Evolutionary conservation across 1,140 invertebrate species (phyloP).

Genomic region (Hyposmocoma kahamanoa): DNA sequence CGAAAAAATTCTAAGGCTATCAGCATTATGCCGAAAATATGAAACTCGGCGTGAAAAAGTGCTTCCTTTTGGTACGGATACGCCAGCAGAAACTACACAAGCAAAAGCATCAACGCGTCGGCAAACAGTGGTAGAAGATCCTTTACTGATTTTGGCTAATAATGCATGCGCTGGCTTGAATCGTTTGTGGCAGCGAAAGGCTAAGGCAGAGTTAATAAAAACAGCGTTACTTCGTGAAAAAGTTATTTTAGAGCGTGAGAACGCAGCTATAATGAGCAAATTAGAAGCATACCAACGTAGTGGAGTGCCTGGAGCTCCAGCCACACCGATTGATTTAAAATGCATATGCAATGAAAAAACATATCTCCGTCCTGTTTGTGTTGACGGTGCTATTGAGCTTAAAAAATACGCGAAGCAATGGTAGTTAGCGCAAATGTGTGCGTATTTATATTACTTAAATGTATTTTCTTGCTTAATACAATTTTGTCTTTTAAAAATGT

Average conservation of each 20-base stretch:
- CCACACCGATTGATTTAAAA: constrained; percentile 23
- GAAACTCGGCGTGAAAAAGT: constrained; percentile 75
- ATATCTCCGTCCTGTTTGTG: constrained; percentile 22
- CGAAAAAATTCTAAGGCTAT: constrained; percentile 70
- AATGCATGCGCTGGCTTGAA: constrained; percentile 43
- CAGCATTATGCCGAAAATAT: constrained; percentile 73
- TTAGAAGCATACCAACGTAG: constrained; percentile 23
- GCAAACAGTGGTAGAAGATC: constrained; percentile 38
- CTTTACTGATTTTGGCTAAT: constrained; percentile 44
- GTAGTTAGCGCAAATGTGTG: no score
- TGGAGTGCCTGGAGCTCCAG: no score
- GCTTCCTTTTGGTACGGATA: constrained; percentile 68
- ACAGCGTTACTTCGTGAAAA: constrained; percentile 53
- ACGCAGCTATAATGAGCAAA: constrained; percentile 34
- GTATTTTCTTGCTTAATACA: no score
- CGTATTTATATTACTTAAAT: no score
- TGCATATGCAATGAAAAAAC: constrained; percentile 22
- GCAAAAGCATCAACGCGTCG: constrained; percentile 26
- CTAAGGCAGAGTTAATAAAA: constrained; percentile 48
- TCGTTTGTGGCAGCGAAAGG: constrained; percentile 53
- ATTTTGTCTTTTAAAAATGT: no score
- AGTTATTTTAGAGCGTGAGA: constrained; percentile 45
- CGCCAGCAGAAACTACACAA: constrained; percentile 57
- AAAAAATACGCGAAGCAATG: constrained; percentile 27
- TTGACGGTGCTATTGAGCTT: constrained; percentile 38